Evolutionary conservation across 2,797 vertebrate species (phyloP).

Genomic region (Gobionotothen gibberifrons): DNA sequence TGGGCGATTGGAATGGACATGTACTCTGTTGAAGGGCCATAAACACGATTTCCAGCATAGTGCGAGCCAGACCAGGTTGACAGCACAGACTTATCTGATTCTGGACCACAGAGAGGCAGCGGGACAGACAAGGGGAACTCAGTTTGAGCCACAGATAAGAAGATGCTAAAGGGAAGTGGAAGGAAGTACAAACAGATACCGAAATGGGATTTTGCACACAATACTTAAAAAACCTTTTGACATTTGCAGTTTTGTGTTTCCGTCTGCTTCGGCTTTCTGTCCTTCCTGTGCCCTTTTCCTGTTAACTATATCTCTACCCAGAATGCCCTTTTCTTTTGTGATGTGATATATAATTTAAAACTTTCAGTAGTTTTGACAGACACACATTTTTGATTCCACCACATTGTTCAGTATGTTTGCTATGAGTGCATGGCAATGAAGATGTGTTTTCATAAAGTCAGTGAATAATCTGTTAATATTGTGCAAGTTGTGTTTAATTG

Average conservation of each 20-base stretch:
- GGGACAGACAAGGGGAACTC: conserved; percentile 46
- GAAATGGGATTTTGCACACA: conserved; percentile 53
- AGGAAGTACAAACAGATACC: conserved; percentile 30
- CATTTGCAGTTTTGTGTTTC: conserved; percentile 28
- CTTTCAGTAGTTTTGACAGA: conserved; percentile 2
- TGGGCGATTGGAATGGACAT: conserved; percentile 66
- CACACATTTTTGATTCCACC: conserved; percentile 26
- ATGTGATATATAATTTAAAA: conserved; percentile 60
- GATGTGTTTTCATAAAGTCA: background rate
- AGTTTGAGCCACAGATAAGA: conserved; percentile 67
- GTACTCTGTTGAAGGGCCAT: conserved; percentile 71
- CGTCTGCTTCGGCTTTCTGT: conserved; percentile 27
- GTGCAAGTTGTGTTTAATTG: background rate
- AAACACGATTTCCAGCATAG: conserved; percentile 76
- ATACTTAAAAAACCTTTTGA: conserved; percentile 26
- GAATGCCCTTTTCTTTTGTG: conserved; percentile 22
- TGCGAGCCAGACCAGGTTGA: conserved; percentile 64
- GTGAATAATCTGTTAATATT: background rate
- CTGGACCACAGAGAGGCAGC: conserved; percentile 53
- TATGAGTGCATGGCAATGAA: background rate
- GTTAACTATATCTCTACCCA: conserved; percentile 17
- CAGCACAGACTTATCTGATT: conserved; percentile 78
- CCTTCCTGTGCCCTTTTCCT: conserved; percentile 24
- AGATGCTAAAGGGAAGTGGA: conserved; percentile 51
- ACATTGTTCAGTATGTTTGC: conserved; percentile 15